Base-by-base conservation (phyloP, 2,797 vertebrate genomes). In the Amphiprion clarkii region DNA sequence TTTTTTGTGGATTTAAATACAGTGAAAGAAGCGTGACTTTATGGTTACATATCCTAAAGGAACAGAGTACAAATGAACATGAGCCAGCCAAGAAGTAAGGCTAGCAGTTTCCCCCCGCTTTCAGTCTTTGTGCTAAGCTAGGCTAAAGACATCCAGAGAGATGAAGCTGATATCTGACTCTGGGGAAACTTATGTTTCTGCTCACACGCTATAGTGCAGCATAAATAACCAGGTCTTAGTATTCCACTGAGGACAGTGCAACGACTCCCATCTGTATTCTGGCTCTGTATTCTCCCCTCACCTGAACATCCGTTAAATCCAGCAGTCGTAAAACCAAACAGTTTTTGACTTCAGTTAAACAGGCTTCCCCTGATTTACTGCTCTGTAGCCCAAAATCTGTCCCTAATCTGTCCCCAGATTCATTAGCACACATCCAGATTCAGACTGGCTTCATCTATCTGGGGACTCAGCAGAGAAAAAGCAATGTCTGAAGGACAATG, bases 401-500 rank as follows among this genome's bases (percentile, higher is more conserved):
- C 44, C 44, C 14, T 19, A 42, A 12, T 17, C 44, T 16, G 44
- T 14, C 14, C 44, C 19, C 25, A 44, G 7, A 36, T 36, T 36
- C 33, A 36, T 36, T 36, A 36, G 48, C 31, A 7, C 33, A 44
- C 55, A 9, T 54, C 13, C 27, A 27, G 55, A 31, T 69, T 64
- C 10, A 42, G 60, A 54, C 14, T 7, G 40, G 62, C 56, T 54
- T 63, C 56, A 66, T 71, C 62, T 29, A 64, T 74, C 70, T 68
- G 49, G 49, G 8, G 55, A 21, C 1, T 56, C 53, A 25, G 25
- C 17, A n/a, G 36, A 16, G 48, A 21, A 66, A 79, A 73, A 73
- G 68, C 70, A 73, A 48, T 73, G 65, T 31, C 19, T 68, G 65
- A 68, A 73, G 70, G 64, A 79, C 58, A 11, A 13, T 12, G 61